Conservation (phyloP, 2,113 vertebrate genomes). For the Donacobius atricapilla region DNA sequence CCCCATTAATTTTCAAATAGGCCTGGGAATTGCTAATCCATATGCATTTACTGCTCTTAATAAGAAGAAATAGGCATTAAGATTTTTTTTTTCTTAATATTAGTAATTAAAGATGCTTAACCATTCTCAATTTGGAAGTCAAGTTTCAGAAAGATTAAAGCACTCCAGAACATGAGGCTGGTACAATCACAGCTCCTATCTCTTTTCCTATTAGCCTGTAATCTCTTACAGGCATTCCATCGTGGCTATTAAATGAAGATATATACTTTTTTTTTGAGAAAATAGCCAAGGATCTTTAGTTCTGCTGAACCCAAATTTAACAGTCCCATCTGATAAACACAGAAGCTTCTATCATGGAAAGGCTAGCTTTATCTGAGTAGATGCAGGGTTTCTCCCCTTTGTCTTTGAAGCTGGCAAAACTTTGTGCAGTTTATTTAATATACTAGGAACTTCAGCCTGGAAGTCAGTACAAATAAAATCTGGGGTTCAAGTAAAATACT, state of each 20-base stretch:
- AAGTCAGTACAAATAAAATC: not conserved
- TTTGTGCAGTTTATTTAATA: not conserved
- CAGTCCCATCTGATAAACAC: not conserved
- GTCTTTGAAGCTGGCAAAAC: not conserved
- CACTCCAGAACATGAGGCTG: not conserved
- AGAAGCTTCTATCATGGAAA: not conserved
- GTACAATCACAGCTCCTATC: conserved; percentile 37
- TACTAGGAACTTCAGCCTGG: not conserved
- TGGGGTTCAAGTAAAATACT: not conserved
- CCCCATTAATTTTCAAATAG: conserved; percentile 41
- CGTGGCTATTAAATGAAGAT: not conserved
- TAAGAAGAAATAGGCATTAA: conserved; percentile 36
- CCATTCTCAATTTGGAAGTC: conserved; percentile 57
- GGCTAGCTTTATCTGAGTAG: not conserved
- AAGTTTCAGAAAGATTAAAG: conserved; percentile 64
- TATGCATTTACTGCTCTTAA: conserved; percentile 39
- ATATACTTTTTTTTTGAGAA: not conserved
- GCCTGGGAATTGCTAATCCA: conserved; percentile 41
- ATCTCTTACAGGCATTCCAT: conserved; percentile 23
- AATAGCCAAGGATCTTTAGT: conserved; percentile 11
- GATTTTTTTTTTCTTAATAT: conserved; percentile 35
- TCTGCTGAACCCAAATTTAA: not conserved
- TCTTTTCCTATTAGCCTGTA: conserved; percentile 36
- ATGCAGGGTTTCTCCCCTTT: not conserved
- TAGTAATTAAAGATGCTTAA: conserved; percentile 61